Base-by-base conservation (phyloP, 2,888 invertebrate genomes). In the Alentia gelatinosa region DNA sequence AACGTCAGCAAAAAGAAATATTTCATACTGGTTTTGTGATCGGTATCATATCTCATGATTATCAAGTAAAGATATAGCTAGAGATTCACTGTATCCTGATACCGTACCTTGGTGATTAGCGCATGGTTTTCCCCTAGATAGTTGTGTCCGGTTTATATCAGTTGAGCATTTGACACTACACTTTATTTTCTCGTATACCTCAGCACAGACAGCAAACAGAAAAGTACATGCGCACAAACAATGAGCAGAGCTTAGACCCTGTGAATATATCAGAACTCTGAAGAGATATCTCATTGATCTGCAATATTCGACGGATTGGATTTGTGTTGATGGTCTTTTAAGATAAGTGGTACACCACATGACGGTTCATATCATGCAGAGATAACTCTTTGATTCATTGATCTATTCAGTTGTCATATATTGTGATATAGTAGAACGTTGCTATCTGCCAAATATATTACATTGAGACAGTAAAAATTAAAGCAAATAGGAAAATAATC, bases 401-500 rank as follows among this genome's bases (percentile, higher is more conserved):
- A 23, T 15, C n/a, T 26, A 79, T 35, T 79, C 39, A n/a, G 79
- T 79, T 79, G 39, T 79, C 26, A 35, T 79, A 79, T 19, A 79
- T 79, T 35, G 79, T 79, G 79, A 79, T 79, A 79, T n/a, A 9
- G 79, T 79, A 79, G 79, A 79, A 79, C 39, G 79, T 79, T 79
- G 79, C 79, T 79, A 79, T 79, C 79, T 79, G 79, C 79, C 79
- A 79, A 79, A 79, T 79, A 39, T 79, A 79, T 68, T 74, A 74
- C 35, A 39, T 37, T 79, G 79, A 79, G 15, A 79, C 35, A 79
- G 4, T 35, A 35, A 79, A 37, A 35, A 35, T 33, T 79, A 74
- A 74, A 74, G 1, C 30, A 26, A 74, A 1, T 5, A 5, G 4
- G 47, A 47, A 47, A 47, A 9, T 12, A 47, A 47, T 12, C 47